Conservation (phyloP, 2,113 vertebrate species). For the Alethe diademata region DNA sequence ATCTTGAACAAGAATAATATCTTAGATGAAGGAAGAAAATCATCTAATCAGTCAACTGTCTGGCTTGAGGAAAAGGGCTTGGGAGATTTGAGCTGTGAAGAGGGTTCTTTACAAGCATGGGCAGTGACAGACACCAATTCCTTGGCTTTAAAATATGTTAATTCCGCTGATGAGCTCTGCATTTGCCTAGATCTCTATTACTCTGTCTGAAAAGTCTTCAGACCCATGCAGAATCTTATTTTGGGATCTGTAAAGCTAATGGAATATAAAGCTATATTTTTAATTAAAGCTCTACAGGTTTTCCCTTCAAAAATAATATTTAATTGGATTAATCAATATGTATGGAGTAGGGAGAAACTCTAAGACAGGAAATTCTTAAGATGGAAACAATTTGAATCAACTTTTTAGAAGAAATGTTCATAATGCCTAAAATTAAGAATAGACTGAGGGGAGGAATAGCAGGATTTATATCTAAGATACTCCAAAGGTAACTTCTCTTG, state of each 20-base stretch:
- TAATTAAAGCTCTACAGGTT: neutral
- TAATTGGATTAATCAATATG: neutral
- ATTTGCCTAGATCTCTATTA: neutral
- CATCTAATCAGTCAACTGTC: neutral
- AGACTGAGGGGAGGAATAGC: too few species aligned
- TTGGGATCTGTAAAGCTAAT: neutral
- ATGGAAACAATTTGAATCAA: neutral
- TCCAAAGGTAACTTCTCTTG: neutral
- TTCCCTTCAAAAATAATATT: neutral
- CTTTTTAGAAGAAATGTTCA: neutral
- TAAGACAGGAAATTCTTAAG: neutral
- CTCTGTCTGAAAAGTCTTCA: neutral
- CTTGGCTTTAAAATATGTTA: neutral
- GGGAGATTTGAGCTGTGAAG: neutral
- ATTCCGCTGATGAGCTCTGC: neutral
- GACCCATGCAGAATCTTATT: neutral
- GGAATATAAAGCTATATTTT: neutral
- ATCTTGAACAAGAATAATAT: neutral
- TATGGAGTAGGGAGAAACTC: neutral
- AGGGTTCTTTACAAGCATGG: neutral
- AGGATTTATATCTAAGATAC: neutral
- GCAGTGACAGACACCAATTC: neutral
- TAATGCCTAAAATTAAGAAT: neutral
- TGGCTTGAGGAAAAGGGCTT: neutral
- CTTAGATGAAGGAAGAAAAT: neutral